Evolutionary conservation across 1,140 invertebrate species (phyloP), one percentile per base, ranked within the genome.

Genomic region (Nasonia longicornis): DNA sequence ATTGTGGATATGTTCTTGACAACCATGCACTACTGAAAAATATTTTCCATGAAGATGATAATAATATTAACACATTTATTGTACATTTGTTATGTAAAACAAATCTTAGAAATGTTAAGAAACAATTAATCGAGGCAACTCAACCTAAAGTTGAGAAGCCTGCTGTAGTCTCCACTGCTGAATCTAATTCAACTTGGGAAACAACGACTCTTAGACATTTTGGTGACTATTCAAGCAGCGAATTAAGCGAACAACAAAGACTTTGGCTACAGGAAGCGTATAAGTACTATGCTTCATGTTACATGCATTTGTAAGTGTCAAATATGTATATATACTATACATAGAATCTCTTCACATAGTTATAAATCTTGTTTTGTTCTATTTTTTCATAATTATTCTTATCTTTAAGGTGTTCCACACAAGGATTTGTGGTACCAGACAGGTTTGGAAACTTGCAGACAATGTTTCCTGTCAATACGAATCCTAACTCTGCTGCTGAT

Each of bases 231-330:
- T 88, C 88, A 79, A 88, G 89, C 82, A 86, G 87, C 79, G 88
- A 89, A 84, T 83, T 89, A 38, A 90, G 90, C 86, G 88, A 82
- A 85, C 88, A 90, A 85, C 94, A 95, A 88, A 91, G 94, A 85
- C 91, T 92, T 35, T 94, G 93, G 94, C 94, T 97, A 93, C 96
- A 97, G 86, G 96, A 97, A 84, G 94, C 95, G 12, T 97, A 97
- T 89, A 92, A 94, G 26, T 94, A 96, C 87, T 97, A 97, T 89
- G 94, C 97, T 92, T 93, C 94, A 70, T 95, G 96, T 85, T 96
- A 96, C 87, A 94, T 96, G 91, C 95, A 96, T 86, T 90, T 95
- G 95, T 92, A 88, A 90, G 89, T 88, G 26, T 26, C 26, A 26
- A 26, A 26, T 26, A 26, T 26, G 26, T 26, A 26, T 26, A 26